These are phyloP conservation scores for Lymantria monacha DNA, from an alignment of 2,888 invertebrate species.

Conservation along the genomic window DNA sequence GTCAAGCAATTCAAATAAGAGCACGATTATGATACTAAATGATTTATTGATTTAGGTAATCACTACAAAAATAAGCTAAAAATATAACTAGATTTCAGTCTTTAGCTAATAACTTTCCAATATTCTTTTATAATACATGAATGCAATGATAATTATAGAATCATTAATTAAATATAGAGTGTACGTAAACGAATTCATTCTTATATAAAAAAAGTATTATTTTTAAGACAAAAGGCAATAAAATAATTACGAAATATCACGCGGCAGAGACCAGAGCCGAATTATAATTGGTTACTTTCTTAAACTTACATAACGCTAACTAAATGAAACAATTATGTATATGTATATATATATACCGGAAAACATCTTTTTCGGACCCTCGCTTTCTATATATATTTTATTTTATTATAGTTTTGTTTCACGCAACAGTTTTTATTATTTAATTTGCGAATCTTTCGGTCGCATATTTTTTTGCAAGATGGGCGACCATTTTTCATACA, in stretches of 20 bases:
- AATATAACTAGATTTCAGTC: too few species aligned
- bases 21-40: too few species aligned
- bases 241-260: slow-evolving; percentile 35
- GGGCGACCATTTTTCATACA: not conserved
- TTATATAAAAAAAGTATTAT: slow-evolving; percentile 6
- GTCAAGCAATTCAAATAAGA: too few species aligned
- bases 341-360: slow-evolving; percentile 70
- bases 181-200: not conserved
- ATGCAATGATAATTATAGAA: too few species aligned
- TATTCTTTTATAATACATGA: too few species aligned
- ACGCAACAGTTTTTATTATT: slow-evolving; percentile 48
- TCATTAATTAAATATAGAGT: not conserved
- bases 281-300: slow-evolving; percentile 77
- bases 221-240: slow-evolving; percentile 27
- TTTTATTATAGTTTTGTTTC: slow-evolving; percentile 56
- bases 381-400: slow-evolving; percentile 64
- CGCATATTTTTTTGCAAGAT: not conserved
- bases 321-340: slow-evolving; percentile 75
- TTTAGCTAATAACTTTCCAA: too few species aligned
- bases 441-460: slow-evolving; percentile 25
- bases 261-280: slow-evolving; percentile 35
- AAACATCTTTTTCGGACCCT: slow-evolving; percentile 50
- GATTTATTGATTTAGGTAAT: too few species aligned
- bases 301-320: slow-evolving; percentile 58
- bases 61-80: too few species aligned